Evolutionary conservation across 2,797 vertebrate genomes (phyloP).

Genomic region (Anas georgica): DNA sequence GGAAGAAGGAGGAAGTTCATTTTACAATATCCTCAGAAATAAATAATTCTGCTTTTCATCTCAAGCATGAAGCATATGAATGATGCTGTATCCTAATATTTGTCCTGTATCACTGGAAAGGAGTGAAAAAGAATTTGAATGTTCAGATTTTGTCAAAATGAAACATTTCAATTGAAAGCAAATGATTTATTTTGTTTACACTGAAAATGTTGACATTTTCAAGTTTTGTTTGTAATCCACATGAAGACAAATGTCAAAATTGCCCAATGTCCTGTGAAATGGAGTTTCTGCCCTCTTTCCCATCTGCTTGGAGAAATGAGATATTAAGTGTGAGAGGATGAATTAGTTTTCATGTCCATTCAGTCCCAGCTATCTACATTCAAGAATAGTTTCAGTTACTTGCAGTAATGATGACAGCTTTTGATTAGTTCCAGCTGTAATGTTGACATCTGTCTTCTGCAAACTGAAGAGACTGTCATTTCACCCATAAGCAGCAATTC

Average conservation of each 20-base stretch:
- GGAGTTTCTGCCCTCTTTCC: conserved; percentile 17
- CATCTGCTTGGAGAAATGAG: background rate
- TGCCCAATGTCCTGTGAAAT: conserved; percentile 35
- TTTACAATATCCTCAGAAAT: background rate
- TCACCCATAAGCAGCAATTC: conserved; percentile 33
- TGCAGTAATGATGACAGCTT: conserved; percentile 38
- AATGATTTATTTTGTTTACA: conserved; percentile 47
- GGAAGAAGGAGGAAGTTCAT: background rate
- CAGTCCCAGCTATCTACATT: conserved; percentile 7
- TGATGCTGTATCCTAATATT: background rate
- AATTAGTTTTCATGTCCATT: conserved; percentile 17
- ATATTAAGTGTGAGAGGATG: conserved; percentile 37
- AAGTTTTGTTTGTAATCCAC: conserved; percentile 12
- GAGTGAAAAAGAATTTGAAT: conserved; percentile 1
- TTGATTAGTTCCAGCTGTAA: conserved; percentile 53
- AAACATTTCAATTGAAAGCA: background rate
- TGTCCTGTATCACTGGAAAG: background rate
- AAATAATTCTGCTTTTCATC: background rate
- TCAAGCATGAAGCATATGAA: background rate
- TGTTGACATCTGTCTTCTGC: conserved; percentile 53
- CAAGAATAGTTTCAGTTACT: conserved; percentile 20
- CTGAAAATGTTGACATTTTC: conserved; percentile 44
- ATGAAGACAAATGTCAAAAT: conserved; percentile 41
- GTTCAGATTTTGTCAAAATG: conserved; percentile 22
- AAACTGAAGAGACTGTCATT: background rate